Conservation (phyloP, 2,888 invertebrate species). For the Aphidius colemani region DNA sequence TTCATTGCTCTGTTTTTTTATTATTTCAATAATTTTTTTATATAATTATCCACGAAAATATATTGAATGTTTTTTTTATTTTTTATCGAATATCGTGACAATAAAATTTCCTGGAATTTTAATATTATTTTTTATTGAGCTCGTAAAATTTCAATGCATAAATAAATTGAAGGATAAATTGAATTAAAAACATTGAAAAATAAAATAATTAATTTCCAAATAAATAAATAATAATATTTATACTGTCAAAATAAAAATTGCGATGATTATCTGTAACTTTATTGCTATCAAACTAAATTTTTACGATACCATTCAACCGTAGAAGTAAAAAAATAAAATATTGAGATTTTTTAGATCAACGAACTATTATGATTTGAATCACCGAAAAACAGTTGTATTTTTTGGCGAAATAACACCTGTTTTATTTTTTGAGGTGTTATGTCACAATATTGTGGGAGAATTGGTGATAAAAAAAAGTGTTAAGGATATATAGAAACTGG, state of each 20-base stretch:
- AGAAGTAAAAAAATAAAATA: neutral
- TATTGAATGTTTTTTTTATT: no score
- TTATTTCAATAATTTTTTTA: no score
- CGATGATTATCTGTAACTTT: no score
- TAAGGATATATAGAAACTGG: constrained; percentile 13
- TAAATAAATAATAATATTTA: neutral
- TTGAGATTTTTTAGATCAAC: constrained; percentile 1
- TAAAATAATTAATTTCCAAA: no score
- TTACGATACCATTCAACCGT: no score
- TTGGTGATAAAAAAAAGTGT: neutral
- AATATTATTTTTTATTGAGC: neutral
- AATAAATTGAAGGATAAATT: neutral
- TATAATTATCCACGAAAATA: no score
- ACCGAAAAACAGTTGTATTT: neutral
- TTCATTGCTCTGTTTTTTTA: no score
- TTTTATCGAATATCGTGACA: no score
- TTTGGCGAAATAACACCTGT: constrained; percentile 11
- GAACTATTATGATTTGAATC: constrained; percentile 17
- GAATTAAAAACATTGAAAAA: neutral
- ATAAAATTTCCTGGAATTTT: no score
- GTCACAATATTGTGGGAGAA: no score
- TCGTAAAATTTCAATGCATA: neutral
- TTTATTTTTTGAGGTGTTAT: neutral
- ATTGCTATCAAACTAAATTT: no score
- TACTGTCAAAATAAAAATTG: no score